Evolutionary conservation across 2,113 vertebrate species (phyloP).

Genomic region (Petroica traversi): DNA sequence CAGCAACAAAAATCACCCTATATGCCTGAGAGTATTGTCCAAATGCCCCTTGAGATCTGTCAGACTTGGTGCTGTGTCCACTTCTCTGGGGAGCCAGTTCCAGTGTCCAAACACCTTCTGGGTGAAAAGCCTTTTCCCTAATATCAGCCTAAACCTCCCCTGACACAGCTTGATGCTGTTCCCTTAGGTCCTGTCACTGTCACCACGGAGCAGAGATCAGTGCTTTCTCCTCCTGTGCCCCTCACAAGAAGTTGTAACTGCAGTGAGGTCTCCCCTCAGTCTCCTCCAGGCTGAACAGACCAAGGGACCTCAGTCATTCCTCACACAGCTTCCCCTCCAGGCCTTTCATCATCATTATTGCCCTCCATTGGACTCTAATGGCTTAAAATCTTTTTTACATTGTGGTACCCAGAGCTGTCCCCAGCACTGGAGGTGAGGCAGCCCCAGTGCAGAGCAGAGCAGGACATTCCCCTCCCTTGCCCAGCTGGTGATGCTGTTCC

Average conservation of each 20-base stretch:
- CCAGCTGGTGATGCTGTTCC: accelerated
- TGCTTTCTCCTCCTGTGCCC: accelerated
- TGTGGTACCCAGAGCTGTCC: accelerated
- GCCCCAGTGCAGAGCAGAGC: background rate
- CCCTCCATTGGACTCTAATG: accelerated
- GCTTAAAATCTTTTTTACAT: accelerated
- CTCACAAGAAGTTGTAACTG: background rate
- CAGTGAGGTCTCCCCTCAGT: background rate
- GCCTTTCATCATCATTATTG: accelerated
- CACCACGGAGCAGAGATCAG: background rate
- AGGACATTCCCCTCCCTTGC: background rate
- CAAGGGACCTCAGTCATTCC: accelerated
- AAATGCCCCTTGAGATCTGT: accelerated
- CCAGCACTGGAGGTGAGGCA: background rate
- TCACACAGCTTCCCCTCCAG: accelerated
- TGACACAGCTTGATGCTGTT: background rate
- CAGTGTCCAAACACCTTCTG: background rate
- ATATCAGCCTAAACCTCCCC: background rate
- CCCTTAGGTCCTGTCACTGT: background rate
- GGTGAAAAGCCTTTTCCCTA: background rate
- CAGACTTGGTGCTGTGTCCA: background rate
- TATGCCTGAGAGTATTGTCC: background rate
- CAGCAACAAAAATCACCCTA: background rate
- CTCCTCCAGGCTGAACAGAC: background rate
- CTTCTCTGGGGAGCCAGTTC: background rate